Evolutionary conservation across 2,797 vertebrate genomes (phyloP), one percentile per base, ranked within the genome.

Genomic region (Pempheris klunzingeri): DNA sequence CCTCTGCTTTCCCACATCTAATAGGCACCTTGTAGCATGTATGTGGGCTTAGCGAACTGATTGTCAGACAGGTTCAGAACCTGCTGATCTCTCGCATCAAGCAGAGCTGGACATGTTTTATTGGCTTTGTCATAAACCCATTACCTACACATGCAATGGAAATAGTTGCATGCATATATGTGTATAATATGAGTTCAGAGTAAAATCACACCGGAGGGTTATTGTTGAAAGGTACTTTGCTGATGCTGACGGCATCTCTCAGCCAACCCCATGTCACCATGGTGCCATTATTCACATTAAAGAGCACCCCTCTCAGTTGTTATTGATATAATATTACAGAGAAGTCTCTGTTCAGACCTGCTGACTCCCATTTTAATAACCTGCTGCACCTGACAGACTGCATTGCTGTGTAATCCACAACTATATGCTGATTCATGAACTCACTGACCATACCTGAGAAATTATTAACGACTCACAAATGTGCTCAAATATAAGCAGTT

Each of bases 1-100:
- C 41, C 49, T 68, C 74, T 65, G 64, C 26, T 73, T 92, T 93
- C 88, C 84, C 92, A 90, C 62, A 77, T 86, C 81, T 30, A 46
- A 58, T 15, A 26, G 71, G 76, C 74, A 76, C 58, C 64, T 3
- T 14, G 55, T 66, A n/a, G n/a, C n/a, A n/a, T 54, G 49, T 62
- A 66, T 67, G 67, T 63, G 74, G 77, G 63, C 74, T 71, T n/a
- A 55, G 22, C 32, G 60, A 77, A 62, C 22, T 8, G 36, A 32
- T 60, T 38, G 47, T 71, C 66, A 66, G 60, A 64, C 63, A 64
- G 46, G n/a, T 57, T 71, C 47, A 34, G 60, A 72, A 43, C 22
- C 36, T 44, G 60, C 38, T 8, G 22, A 57, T 52, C 14, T 67
- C 64, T 72, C 67, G 68, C 54, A 53, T 50, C 18, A n/a, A 41